Conservation (phyloP, 2,113 vertebrate genomes). For the Sebastes fasciatus region DNA sequence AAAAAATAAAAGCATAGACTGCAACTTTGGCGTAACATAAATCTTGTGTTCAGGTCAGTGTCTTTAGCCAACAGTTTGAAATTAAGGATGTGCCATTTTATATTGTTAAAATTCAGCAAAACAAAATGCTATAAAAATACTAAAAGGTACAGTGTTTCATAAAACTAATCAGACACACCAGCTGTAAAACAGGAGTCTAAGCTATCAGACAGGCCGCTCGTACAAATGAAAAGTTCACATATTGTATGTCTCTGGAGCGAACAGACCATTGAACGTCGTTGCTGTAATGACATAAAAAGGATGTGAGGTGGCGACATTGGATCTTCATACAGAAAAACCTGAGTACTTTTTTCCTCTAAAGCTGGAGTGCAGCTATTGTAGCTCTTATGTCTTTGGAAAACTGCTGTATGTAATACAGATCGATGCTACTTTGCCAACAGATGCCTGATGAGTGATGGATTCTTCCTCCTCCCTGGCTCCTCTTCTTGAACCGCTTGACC, state of each 20-base stretch:
- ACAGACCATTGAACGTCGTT: slow-evolving; percentile 4
- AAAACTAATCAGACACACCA: slow-evolving; percentile 45
- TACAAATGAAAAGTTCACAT: slow-evolving; percentile 51
- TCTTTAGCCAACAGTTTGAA: slow-evolving; percentile 48
- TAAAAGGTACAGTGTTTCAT: slow-evolving; percentile 71
- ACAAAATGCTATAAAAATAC: slow-evolving; percentile 35
- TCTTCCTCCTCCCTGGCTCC: slow-evolving; percentile 2
- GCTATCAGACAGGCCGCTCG: slow-evolving; percentile 15
- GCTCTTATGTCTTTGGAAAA: slow-evolving; percentile 25
- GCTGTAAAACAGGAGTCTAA: slow-evolving; percentile 36
- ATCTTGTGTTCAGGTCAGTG: slow-evolving; percentile 55
- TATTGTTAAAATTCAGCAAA: slow-evolving; percentile 36
- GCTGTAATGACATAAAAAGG: slow-evolving; percentile 14
- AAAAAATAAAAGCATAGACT: slow-evolving; percentile 28
- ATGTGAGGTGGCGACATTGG: slow-evolving; percentile 34
- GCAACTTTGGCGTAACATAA: slow-evolving; percentile 40
- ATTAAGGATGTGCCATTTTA: slow-evolving; percentile 63
- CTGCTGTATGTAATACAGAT: slow-evolving; percentile 38
- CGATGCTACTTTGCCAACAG: slow-evolving; percentile 23
- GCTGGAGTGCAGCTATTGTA: slow-evolving; percentile 29
- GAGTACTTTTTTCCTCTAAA: slow-evolving; percentile 58
- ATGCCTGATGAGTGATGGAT: slow-evolving; percentile 17
- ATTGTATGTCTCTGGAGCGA: slow-evolving; percentile 5
- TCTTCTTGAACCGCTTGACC: slow-evolving; percentile 19
- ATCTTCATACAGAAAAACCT: slow-evolving; percentile 66